Conservation (phyloP, 2,113 vertebrate genomes). For the Martes martes region DNA sequence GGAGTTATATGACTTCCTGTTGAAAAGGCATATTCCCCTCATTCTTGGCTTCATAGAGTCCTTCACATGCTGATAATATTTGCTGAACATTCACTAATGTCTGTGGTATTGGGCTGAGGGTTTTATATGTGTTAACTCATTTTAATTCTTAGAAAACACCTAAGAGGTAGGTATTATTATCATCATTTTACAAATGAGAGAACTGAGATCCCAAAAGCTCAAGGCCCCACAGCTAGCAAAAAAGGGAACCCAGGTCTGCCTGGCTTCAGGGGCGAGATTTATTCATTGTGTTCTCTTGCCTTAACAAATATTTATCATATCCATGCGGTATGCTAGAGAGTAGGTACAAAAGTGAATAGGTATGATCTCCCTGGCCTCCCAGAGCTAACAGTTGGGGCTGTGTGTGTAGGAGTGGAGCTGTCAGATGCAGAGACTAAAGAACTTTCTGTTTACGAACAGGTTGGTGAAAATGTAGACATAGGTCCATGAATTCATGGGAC, state of each 20-base stretch:
- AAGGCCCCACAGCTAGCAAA: not conserved
- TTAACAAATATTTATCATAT: conserved; percentile 9
- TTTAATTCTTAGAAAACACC: not conserved
- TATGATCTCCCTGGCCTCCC: not conserved
- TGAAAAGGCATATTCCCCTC: not conserved
- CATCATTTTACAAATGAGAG: conserved; percentile 2
- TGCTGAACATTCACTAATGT: not conserved
- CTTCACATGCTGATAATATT: not conserved
- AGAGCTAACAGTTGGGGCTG: not conserved
- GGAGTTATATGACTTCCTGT: not conserved
- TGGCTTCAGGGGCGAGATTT: not conserved
- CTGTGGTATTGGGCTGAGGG: not conserved
- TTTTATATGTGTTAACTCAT: not conserved
- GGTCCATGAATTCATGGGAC: not conserved
- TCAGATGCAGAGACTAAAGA: not conserved
- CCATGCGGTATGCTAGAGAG: not conserved
- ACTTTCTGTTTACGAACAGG: conserved; percentile 33
- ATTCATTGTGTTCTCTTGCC: not conserved
- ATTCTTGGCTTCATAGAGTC: not conserved
- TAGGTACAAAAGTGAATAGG: not conserved
- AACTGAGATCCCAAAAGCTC: conserved; percentile 8
- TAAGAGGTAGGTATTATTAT: not conserved
- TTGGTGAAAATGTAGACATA: not conserved
- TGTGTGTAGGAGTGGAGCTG: not conserved
- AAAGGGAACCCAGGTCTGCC: not conserved